A percentile compares a stretch with the other conserved stretches of the same genome.
These are phyloP conservation scores for Zaprionus ghesquierei DNA, from an alignment of 1,140 invertebrate genomes.

Conservation along the genomic window DNA sequence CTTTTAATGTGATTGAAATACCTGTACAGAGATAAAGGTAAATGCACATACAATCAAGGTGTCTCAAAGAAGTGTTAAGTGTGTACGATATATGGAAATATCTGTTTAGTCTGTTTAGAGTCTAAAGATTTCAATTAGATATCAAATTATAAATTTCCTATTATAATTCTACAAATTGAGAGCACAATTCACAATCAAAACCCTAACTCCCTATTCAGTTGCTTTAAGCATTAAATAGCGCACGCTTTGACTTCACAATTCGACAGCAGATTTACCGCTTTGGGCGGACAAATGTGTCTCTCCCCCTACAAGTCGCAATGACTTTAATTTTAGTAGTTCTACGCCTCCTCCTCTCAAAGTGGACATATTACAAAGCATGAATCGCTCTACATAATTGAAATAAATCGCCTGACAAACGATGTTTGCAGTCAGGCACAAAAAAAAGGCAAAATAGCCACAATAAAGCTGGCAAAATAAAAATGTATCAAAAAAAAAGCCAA, in stretches of 20 bases:
- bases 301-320: not conserved
- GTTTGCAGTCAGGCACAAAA: constrained; percentile 29
- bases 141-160: not conserved
- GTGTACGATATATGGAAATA: not conserved
- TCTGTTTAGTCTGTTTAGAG: no score
- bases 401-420: constrained; percentile 75
- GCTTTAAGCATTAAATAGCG: not conserved
- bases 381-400: constrained; percentile 64
- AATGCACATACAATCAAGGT: not conserved
- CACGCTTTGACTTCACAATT: not conserved
- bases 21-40: not conserved
- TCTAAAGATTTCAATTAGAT: not conserved
- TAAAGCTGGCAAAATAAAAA: constrained; percentile 17
- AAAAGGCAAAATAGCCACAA: constrained; percentile 38
- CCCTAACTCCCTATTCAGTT: no score
- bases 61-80: not conserved
- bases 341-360: no score
- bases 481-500: constrained; percentile 19
- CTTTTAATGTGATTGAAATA: not conserved
- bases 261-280: not conserved
- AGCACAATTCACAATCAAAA: not conserved
- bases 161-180: not conserved
- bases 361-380: constrained; percentile 31
- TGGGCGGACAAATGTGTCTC: not conserved
- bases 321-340: constrained; percentile 1